Conservation (phyloP, 1,140 invertebrate genomes). For the Caenorhabditis tropicalis region DNA sequence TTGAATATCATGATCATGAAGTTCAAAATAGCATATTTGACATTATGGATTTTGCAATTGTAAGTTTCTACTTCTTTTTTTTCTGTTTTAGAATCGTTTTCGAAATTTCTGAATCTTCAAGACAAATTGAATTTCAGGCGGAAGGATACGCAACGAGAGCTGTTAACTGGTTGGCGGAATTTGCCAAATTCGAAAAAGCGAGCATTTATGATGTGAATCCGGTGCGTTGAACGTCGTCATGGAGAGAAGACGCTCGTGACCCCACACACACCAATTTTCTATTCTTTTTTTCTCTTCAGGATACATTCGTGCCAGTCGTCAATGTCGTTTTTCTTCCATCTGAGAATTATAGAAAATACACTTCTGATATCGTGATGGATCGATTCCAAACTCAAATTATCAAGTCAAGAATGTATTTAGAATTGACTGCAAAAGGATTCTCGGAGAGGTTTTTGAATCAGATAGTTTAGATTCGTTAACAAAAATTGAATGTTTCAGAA, state of each 20-base stretch:
- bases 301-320: constrained; percentile 59
- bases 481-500: neutral
- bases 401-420: constrained; percentile 58
- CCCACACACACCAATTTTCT: neutral
- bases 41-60: constrained; percentile 53
- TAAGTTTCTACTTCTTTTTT: neutral
- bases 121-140: constrained; percentile 26
- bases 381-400: constrained; percentile 57
- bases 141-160: constrained; percentile 50
- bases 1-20: constrained; percentile 52
- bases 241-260: neutral
- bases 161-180: constrained; percentile 56
- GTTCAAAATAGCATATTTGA: constrained; percentile 45
- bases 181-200: constrained; percentile 55
- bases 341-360: constrained; percentile 51
- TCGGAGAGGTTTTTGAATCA: constrained; percentile 3
- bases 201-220: constrained; percentile 56
- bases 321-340: constrained; percentile 55
- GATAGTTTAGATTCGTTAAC: neutral
- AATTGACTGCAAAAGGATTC: constrained; percentile 52
- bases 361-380: constrained; percentile 55
- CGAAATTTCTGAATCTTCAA: neutral
- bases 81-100: neutral
- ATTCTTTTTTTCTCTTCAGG: constrained; percentile 46
- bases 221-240: constrained; percentile 26